These are phyloP conservation scores for Physocephala rufipes DNA, from an alignment of 2,888 invertebrate genomes.

Conservation along the genomic window DNA sequence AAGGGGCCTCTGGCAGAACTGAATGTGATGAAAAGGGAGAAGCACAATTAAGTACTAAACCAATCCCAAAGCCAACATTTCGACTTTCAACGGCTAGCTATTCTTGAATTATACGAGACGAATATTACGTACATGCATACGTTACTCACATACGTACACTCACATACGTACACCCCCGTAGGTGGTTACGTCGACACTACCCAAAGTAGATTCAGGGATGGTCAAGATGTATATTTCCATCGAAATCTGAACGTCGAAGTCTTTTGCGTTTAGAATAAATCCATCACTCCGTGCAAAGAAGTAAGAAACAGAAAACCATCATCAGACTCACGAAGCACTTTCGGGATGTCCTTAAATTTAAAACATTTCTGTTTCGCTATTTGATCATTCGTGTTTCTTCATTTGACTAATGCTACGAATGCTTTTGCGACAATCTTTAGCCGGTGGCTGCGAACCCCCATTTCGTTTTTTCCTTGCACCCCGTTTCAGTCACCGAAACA, in stretches of 20 bases:
- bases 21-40: no score
- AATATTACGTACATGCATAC: no score
- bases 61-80: background rate
- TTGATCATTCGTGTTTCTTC: background rate
- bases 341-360: background rate
- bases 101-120: no score
- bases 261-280: no score
- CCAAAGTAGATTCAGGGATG: no score
- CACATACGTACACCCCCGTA: no score
- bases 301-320: slow-evolving; percentile 64
- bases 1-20: no score
- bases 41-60: background rate
- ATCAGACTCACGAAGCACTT: slow-evolving; percentile 41
- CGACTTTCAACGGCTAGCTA: slow-evolving; percentile 6
- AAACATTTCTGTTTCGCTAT: background rate
- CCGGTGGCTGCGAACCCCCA: background rate
- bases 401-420: background rate
- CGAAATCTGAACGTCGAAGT: no score
- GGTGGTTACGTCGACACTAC: no score
- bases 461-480: background rate
- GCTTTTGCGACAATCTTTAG: background rate
- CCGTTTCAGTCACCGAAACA: background rate
- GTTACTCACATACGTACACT: no score
- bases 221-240: no score
- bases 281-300: no score